These are phyloP conservation scores for Ceratitis capitata DNA, from an alignment of 1,140 invertebrate species.

Conservation along the genomic window DNA sequence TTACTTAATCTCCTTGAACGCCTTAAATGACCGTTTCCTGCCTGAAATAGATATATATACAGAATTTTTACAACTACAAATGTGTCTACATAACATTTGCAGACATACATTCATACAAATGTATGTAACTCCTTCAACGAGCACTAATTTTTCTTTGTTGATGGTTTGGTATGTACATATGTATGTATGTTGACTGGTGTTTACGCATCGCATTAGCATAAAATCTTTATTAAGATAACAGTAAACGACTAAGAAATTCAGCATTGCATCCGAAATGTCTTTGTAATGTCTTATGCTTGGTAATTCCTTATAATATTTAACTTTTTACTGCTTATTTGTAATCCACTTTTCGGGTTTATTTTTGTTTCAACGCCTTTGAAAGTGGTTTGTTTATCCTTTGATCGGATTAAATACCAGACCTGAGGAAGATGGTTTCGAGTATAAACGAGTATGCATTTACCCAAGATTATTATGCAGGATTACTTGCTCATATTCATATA, in stretches of 20 bases:
- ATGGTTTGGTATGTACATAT: background rate
- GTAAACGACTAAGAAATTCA: background rate
- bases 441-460: too few relatives aligned
- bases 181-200: background rate
- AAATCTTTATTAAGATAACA: constrained; percentile 63
- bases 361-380: constrained; percentile 3
- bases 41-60: too few relatives aligned
- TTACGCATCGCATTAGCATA: constrained; percentile 59
- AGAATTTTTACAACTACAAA: too few relatives aligned
- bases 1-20: background rate
- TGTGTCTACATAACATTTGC: background rate
- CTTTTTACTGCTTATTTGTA: background rate
- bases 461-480: too few relatives aligned
- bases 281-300: constrained; percentile 38
- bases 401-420: constrained; percentile 30
- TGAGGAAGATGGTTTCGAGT: too few relatives aligned
- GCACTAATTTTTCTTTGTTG: background rate
- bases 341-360: background rate
- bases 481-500: background rate
- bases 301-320: constrained; percentile 36
- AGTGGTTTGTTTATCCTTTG: constrained; percentile 31
- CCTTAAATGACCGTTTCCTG: background rate
- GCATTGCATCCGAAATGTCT: background rate
- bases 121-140: background rate
- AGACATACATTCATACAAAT: too few relatives aligned